These are phyloP conservation scores for Nibea albiflora DNA, from an alignment of 2,113 vertebrate genomes.

Conservation along the genomic window DNA sequence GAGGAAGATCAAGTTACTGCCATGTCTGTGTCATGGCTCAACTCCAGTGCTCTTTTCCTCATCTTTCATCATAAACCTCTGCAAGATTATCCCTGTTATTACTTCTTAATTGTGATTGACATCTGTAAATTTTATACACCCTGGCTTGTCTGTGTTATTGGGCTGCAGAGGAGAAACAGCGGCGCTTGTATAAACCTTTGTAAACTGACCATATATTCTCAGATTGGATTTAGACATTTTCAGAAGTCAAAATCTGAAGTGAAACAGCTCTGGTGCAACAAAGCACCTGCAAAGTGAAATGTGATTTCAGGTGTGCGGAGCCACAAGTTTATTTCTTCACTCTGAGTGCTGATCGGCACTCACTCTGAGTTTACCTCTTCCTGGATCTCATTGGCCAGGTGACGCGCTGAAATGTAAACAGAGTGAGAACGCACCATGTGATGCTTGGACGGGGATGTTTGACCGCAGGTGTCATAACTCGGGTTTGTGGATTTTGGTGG, in stretches of 20 bases:
- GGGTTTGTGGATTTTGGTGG: constrained; percentile 69
- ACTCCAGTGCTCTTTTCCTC: constrained; percentile 64
- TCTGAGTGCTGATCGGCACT: constrained; percentile 19
- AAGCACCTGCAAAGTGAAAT: constrained; percentile 54
- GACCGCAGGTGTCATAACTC: constrained; percentile 74
- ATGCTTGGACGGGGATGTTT: constrained; percentile 64
- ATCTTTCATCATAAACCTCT: constrained; percentile 57
- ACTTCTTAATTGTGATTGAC: constrained; percentile 69
- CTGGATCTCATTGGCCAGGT: constrained; percentile 45
- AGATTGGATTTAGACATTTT: not conserved
- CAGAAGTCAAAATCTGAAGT: not conserved
- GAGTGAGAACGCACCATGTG: constrained; percentile 49
- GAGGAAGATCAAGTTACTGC: constrained; percentile 66
- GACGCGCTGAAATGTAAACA: constrained; percentile 69
- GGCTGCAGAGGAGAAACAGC: constrained; percentile 10
- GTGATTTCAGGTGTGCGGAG: constrained; percentile 73
- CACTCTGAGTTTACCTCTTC: constrained; percentile 39
- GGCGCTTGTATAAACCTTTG: constrained; percentile 2
- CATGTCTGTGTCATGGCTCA: constrained; percentile 71
- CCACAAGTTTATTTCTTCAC: constrained; percentile 61
- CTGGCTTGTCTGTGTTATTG: constrained; percentile 5
- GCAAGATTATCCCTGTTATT: constrained; percentile 67
- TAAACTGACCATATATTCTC: constrained; percentile 20
- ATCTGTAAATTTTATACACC: constrained; percentile 17
- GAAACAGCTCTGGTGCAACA: constrained; percentile 4